Evolutionary conservation across 2,113 vertebrate genomes (phyloP).

Genomic region (Machaerirhynchus nigripectus): DNA sequence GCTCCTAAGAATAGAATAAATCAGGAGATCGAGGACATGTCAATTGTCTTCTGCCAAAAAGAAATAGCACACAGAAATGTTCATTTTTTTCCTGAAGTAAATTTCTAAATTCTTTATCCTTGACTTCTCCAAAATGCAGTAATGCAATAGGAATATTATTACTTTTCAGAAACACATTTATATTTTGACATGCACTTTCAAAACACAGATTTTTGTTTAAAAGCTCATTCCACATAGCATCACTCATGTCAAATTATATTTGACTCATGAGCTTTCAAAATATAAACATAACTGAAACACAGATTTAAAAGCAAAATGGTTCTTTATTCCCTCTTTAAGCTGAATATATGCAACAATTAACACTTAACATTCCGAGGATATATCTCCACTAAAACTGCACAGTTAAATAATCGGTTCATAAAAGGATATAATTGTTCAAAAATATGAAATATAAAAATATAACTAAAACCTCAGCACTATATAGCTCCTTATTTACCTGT

Average conservation of each 20-base stretch:
- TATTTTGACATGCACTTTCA: neutral
- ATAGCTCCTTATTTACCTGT: slow-evolving; percentile 73
- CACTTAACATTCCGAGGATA: neutral
- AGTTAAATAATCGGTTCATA: neutral
- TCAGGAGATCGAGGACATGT: neutral
- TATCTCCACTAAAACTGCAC: neutral
- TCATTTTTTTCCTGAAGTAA: neutral
- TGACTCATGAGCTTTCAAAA: neutral
- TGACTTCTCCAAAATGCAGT: neutral
- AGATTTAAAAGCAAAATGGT: slow-evolving; percentile 33
- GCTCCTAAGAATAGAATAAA: slow-evolving; percentile 30
- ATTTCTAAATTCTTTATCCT: neutral
- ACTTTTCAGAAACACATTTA: neutral
- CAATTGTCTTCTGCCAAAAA: slow-evolving; percentile 28
- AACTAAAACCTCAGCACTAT: neutral
- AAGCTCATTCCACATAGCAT: neutral
- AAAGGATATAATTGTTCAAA: neutral
- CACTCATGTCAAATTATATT: neutral
- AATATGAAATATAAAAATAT: neutral
- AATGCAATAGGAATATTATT: neutral
- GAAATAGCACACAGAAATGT: slow-evolving; percentile 30
- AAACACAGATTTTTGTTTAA: neutral
- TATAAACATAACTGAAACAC: neutral
- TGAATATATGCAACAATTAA: neutral
- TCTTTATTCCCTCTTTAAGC: slow-evolving; percentile 8